A percentile compares a stretch with the other conserved stretches of the same genome.
These are phyloP conservation scores for Nesometra sesokonis DNA, from an alignment of 35 echinoderm and acorn worm genomes.

Conservation along the genomic window DNA sequence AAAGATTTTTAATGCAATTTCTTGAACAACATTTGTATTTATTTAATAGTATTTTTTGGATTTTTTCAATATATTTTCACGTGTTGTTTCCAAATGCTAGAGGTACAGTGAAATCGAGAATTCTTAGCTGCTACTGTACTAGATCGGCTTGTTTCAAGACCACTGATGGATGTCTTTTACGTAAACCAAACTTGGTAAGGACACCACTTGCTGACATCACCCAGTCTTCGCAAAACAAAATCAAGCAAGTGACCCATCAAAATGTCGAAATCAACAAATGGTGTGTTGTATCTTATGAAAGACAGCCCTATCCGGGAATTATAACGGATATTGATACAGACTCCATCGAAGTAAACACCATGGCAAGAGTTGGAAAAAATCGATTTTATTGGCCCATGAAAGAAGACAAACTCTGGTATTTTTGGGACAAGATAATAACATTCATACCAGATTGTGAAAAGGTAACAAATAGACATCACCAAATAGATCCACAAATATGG, in stretches of 20 bases:
- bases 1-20: not conserved
- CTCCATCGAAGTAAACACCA: slow-evolving; percentile 25
- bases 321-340: slow-evolving; percentile 19
- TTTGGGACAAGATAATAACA: slow-evolving; percentile 4
- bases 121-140: too few relatives aligned
- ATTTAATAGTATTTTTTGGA: not conserved
- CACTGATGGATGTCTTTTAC: not conserved
- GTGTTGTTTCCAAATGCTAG: slow-evolving; percentile 11
- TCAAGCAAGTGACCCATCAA: not conserved
- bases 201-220: not conserved
- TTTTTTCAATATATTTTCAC: slow-evolving; percentile 2
- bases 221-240: not conserved
- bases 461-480: slow-evolving; percentile 17
- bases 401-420: slow-evolving; percentile 19
- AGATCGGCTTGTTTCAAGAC: too few relatives aligned
- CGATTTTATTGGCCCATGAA: slow-evolving; percentile 17
- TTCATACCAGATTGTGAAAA: slow-evolving; percentile 3
- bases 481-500: not conserved
- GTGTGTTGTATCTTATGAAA: slow-evolving; percentile 17
- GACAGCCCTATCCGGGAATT: slow-evolving; percentile 3
- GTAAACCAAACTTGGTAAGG: not conserved
- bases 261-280: slow-evolving; percentile 19
- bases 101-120: too few relatives aligned
- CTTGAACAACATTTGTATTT: not conserved
- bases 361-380: slow-evolving; percentile 16